These are phyloP conservation scores for Heliconius charithonia DNA, from an alignment of 2,888 invertebrate species.

Conservation along the genomic window DNA sequence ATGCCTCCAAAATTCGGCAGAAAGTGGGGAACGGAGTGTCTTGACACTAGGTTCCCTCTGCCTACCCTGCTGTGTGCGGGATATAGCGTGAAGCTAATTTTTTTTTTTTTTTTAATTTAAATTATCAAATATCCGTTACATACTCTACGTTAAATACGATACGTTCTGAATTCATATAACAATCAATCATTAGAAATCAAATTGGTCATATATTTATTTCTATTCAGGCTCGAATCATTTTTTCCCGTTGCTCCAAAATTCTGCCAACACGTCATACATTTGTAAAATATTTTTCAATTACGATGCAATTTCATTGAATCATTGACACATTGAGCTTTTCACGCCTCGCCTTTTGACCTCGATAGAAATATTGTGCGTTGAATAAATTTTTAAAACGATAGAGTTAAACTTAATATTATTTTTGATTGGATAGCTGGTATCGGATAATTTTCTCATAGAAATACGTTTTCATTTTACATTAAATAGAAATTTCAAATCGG, in stretches of 20 bases:
- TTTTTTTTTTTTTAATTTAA: too few species aligned
- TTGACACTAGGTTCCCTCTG: too few species aligned
- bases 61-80: too few species aligned
- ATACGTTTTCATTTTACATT: neutral
- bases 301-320: slow-evolving; percentile 38
- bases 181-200: slow-evolving; percentile 24
- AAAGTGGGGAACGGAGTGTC: too few species aligned
- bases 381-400: slow-evolving; percentile 15
- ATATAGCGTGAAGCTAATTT: too few species aligned
- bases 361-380: slow-evolving; percentile 49
- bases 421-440: slow-evolving; percentile 11
- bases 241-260: slow-evolving; percentile 31
- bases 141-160: too few species aligned
- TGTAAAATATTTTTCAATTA: slow-evolving; percentile 39
- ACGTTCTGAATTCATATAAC: neutral
- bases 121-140: too few species aligned
- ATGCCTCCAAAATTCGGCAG: too few species aligned
- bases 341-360: slow-evolving; percentile 42
- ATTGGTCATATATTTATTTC: slow-evolving; percentile 16
- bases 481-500: neutral
- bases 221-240: slow-evolving; percentile 17
- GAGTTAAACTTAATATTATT: slow-evolving; percentile 8
- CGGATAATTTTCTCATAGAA: neutral
- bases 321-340: slow-evolving; percentile 35
- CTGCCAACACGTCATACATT: slow-evolving; percentile 37